Conservation (phyloP, 2,888 invertebrate species). For the Molanna angustata region DNA sequence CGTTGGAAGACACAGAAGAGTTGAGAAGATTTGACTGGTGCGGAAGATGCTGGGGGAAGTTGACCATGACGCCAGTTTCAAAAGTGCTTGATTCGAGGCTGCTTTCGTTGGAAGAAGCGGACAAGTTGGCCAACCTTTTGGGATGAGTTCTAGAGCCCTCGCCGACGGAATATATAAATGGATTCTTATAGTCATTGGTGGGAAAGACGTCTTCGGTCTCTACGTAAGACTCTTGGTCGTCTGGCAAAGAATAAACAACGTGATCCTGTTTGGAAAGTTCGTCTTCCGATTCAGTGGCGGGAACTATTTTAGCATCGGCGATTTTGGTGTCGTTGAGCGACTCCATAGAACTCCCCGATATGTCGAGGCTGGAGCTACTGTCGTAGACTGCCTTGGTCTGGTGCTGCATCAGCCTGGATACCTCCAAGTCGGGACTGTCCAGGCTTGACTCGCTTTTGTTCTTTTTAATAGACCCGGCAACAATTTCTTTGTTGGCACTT, state of each 20-base stretch:
- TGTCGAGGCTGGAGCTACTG: constrained; percentile 50
- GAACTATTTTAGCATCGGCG: background rate
- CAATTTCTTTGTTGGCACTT: background rate
- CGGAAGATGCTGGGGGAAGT: constrained; percentile 16
- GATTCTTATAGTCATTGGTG: constrained; percentile 10
- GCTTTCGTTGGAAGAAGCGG: constrained; percentile 41
- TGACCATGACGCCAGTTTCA: constrained; percentile 42
- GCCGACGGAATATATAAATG: constrained; percentile 14
- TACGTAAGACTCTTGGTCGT: constrained; percentile 1
- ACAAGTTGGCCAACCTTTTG: constrained; percentile 35
- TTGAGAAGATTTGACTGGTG: constrained; percentile 40
- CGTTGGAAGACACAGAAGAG: constrained; percentile 50
- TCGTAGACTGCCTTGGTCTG: constrained; percentile 45
- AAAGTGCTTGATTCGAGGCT: constrained; percentile 48
- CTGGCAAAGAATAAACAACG: constrained; percentile 9
- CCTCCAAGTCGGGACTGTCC: constrained; percentile 55
- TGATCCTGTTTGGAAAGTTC: background rate
- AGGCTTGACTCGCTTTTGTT: constrained; percentile 52
- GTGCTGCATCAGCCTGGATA: constrained; percentile 48
- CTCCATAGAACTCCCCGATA: constrained; percentile 53
- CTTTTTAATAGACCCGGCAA: constrained; percentile 47
- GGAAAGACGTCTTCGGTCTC: constrained; percentile 15
- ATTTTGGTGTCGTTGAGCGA: constrained; percentile 43
- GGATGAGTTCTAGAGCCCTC: constrained; percentile 1
- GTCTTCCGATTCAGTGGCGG: background rate